These are phyloP conservation scores for Sitobion miscanthi DNA, from an alignment of 1,140 invertebrate species.

Conservation along the genomic window DNA sequence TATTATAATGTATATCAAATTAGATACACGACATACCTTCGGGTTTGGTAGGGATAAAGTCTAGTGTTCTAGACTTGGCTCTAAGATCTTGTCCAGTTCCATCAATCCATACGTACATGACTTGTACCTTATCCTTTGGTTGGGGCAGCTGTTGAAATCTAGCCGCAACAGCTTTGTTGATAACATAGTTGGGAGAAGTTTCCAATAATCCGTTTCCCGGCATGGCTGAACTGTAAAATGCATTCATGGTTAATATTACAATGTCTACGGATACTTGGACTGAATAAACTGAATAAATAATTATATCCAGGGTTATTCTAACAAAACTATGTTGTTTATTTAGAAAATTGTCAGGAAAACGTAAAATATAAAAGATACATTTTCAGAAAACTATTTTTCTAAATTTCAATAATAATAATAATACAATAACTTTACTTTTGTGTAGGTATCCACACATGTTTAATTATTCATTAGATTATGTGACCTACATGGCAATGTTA, in stretches of 20 bases:
- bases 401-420: neutral
- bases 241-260: neutral
- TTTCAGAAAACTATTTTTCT: neutral
- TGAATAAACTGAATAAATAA: neutral
- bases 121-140: slow-evolving; percentile 78
- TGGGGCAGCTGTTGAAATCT: slow-evolving; percentile 78
- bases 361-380: neutral
- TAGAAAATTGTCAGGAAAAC: neutral
- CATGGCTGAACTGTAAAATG: slow-evolving; percentile 32
- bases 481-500: neutral
- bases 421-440: neutral
- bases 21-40: slow-evolving; percentile 65
- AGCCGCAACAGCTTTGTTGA: slow-evolving; percentile 76
- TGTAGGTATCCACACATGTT: neutral
- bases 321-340: neutral
- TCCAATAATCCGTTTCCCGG: slow-evolving; percentile 63
- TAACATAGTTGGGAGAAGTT: slow-evolving; percentile 74
- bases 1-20: neutral
- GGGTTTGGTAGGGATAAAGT: slow-evolving; percentile 75
- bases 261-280: neutral
- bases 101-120: slow-evolving; percentile 96
- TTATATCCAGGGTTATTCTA: neutral
- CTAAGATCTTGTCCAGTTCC: slow-evolving; percentile 88
- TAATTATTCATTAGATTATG: neutral
- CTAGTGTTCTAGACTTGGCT: slow-evolving; percentile 86